Percentiles rank a stretch among this genome's conserved stretches.
Conservation (phyloP, 2,797 vertebrate genomes). For the Cossypha niveicapilla region DNA sequence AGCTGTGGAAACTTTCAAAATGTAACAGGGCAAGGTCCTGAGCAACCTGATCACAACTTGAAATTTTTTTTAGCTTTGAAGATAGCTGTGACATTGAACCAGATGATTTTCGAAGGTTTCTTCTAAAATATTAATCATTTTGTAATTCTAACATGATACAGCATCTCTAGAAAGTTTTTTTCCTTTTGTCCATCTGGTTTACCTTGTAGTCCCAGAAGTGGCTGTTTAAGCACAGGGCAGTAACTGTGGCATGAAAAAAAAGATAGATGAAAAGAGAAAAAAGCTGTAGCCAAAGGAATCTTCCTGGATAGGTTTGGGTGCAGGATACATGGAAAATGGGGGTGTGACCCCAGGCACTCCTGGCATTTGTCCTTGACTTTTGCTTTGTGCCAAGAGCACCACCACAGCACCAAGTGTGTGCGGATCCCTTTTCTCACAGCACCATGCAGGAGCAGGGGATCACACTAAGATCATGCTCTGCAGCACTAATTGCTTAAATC, state of each 20-base stretch:
- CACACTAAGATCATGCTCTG: no score
- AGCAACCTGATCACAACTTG: not conserved
- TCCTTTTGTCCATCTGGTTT: accelerated
- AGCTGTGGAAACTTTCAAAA: not conserved
- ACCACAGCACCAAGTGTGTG: no score
- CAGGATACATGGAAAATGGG: not conserved
- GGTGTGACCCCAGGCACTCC: no score
- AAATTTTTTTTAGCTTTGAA: not conserved
- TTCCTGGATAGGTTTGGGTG: accelerated
- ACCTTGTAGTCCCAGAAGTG: not conserved
- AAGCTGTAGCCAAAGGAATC: not conserved
- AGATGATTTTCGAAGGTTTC: not conserved
- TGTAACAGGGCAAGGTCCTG: not conserved
- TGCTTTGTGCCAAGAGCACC: no score
- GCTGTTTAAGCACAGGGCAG: not conserved
- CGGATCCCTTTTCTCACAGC: no score
- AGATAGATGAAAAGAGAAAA: not conserved
- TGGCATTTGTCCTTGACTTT: no score
- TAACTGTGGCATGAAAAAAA: not conserved
- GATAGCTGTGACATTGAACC: not conserved
- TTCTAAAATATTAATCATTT: not conserved
- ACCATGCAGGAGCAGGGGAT: no score
- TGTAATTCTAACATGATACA: not conserved
- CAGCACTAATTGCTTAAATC: no score
- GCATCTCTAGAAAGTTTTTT: not conserved